A percentile compares a stretch with the other conserved stretches of the same genome.
phyloP scores from a whole-genome alignment of 2,888 invertebrate species.

The Drosophila monieri region DNA sequence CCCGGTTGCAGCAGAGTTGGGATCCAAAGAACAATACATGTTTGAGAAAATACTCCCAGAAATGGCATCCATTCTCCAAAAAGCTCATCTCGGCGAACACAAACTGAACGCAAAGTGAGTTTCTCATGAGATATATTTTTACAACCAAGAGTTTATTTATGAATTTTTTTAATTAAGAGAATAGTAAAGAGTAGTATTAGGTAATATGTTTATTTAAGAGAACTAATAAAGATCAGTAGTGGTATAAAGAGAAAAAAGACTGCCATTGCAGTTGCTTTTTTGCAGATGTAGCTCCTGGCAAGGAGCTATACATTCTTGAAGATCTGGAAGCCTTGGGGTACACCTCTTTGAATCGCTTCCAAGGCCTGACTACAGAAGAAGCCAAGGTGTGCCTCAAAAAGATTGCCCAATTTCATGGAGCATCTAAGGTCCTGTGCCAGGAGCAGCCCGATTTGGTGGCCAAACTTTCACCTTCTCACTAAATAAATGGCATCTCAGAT shows the following conservation, averaged over 20 bases:
- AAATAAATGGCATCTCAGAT: constrained; percentile 48
- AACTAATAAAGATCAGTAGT: too few relatives aligned
- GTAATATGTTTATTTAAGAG: too few relatives aligned
- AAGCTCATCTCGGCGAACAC: constrained; percentile 18
- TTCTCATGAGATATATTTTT: background rate
- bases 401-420: constrained; percentile 85
- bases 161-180: background rate
- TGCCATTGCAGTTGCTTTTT: constrained; percentile 55
- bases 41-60: constrained; percentile 62
- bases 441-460: constrained; percentile 51
- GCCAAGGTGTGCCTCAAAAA: constrained; percentile 84
- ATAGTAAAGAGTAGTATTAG: background rate
- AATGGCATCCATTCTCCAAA: constrained; percentile 56
- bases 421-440: constrained; percentile 84
- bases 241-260: too few relatives aligned
- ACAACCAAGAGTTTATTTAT: background rate
- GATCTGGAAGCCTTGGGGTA: constrained; percentile 84
- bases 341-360: constrained; percentile 84
- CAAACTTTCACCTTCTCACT: constrained; percentile 49
- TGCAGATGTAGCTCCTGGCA: constrained; percentile 45
- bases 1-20: constrained; percentile 59
- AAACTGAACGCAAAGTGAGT: constrained; percentile 66
- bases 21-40: constrained; percentile 67
- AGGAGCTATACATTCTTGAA: constrained; percentile 75
- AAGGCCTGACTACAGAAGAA: constrained; percentile 85